Percentiles rank a stretch among this genome's conserved stretches.
Conservation (phyloP, 2,888 invertebrate genomes). For the Hypomecis punctinalis region DNA sequence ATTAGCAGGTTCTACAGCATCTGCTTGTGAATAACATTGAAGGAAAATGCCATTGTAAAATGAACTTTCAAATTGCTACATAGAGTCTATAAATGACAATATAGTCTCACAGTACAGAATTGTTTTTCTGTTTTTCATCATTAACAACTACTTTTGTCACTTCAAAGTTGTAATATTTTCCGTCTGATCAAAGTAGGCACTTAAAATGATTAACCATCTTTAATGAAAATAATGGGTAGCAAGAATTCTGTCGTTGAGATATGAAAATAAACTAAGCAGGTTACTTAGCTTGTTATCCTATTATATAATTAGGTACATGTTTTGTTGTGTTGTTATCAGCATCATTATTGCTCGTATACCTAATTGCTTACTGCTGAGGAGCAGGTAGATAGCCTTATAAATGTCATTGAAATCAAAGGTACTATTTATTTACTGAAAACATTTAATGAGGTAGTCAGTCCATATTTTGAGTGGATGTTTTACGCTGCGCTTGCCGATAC, state of each 20-base stretch:
- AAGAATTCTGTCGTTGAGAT: conserved; percentile 1
- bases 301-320: too few relatives aligned
- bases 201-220: conserved; percentile 18
- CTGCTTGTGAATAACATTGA: conserved; percentile 50
- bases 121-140: conserved; percentile 60
- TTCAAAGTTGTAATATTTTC: conserved; percentile 50
- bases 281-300: neutral
- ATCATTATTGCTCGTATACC: too few relatives aligned
- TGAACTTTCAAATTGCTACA: neutral
- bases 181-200: conserved; percentile 20
- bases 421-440: too few relatives aligned
- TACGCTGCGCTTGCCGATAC: too few relatives aligned
- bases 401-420: too few relatives aligned
- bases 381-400: too few relatives aligned
- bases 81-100: conserved; percentile 6
- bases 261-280: conserved; percentile 62
- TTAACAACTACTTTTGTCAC: conserved; percentile 62
- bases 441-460: too few relatives aligned
- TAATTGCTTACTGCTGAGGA: too few relatives aligned
- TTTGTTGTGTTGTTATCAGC: too few relatives aligned
- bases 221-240: conserved; percentile 12
- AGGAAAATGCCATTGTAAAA: conserved; percentile 24
- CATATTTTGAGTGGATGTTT: too few relatives aligned
- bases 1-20: conserved; percentile 73
- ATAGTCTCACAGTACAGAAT: neutral